Conservation (phyloP, 2,888 invertebrate genomes). For the Teleogryllus oceanicus region DNA sequence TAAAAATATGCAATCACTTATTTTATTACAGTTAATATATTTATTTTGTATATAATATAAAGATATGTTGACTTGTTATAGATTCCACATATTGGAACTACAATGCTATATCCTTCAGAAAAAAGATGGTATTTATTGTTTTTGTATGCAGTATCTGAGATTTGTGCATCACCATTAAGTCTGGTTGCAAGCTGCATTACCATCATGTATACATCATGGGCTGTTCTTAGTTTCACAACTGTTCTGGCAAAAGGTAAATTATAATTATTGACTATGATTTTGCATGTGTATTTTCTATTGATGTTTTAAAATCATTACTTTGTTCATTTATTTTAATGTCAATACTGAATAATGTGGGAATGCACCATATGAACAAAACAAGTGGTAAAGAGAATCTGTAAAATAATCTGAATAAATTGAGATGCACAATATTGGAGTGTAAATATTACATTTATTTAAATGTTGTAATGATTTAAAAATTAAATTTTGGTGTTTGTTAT, state of each 20-base stretch:
- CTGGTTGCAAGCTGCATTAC: constrained; percentile 52
- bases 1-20: background rate
- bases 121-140: constrained; percentile 47
- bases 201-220: constrained; percentile 50
- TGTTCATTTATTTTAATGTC: too few relatives aligned
- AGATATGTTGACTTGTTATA: background rate
- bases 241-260: constrained; percentile 46
- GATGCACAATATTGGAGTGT: background rate
- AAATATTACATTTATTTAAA: background rate
- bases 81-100: background rate
- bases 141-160: constrained; percentile 47
- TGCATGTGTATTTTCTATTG: too few relatives aligned
- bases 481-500: background rate
- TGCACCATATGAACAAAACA: too few relatives aligned
- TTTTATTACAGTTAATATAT: background rate
- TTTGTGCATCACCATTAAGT: constrained; percentile 51
- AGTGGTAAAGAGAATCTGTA: too few relatives aligned
- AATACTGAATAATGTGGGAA: too few relatives aligned
- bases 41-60: background rate
- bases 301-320: too few relatives aligned
- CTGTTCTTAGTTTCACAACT: constrained; percentile 47
- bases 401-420: too few relatives aligned
- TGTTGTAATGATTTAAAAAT: background rate
- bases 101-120: background rate
- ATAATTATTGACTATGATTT: background rate